Evolutionary conservation across 2,888 invertebrate genomes (phyloP), one percentile per base, ranked within the genome.

Genomic region (Drosophila tripunctata): DNA sequence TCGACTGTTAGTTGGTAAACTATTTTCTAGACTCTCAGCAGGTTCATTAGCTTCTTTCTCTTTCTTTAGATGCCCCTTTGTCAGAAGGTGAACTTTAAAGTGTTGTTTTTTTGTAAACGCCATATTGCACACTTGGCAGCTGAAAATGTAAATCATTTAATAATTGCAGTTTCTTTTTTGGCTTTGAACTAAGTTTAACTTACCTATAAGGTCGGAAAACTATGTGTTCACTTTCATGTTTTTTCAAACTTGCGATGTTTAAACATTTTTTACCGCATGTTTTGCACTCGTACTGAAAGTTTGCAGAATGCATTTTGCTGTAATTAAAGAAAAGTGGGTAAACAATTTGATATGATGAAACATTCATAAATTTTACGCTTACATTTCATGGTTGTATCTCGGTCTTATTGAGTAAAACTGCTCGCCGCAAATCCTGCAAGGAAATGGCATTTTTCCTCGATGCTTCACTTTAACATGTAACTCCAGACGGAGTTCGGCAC

Each of bases 191-290:
- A 1, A 2, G 3, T 8, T 10, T n/a, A n/a, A 15, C 48, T 21
- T 73, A 82, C 82, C 67, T 54, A 44, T 67, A 57, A 5, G 71
- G 71, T 6, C 57, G 38, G 8, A 50, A 58, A 0, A 75, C 87
- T 12, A 72, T 62, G 38, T 82, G 81, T 0, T 67, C 40, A 27
- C 60, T 67, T 47, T 75, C 55, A 17, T 90, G 90, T 50, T 90
- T 90, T 45, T 78, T 85, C 2, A 89, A 58, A 27, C 90, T 86
- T 14, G 89, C 88, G 6, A 90, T 88, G 21, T 89, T 89, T 10
- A 85, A 78, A 48, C 90, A 90, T 33, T 80, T 82, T 45, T 90
- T 89, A 0, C 75, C 79, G 36, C 90, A 90, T 21, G 87, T 57
- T 8, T 73, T 75, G 69, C 79, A 66, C 62, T 88, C n/a, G 76